Percentiles rank a stretch among this genome's conserved stretches.
phyloP scores from a whole-genome alignment of 2,888 invertebrate species.

The Cremastobaeus sp. region DNA sequence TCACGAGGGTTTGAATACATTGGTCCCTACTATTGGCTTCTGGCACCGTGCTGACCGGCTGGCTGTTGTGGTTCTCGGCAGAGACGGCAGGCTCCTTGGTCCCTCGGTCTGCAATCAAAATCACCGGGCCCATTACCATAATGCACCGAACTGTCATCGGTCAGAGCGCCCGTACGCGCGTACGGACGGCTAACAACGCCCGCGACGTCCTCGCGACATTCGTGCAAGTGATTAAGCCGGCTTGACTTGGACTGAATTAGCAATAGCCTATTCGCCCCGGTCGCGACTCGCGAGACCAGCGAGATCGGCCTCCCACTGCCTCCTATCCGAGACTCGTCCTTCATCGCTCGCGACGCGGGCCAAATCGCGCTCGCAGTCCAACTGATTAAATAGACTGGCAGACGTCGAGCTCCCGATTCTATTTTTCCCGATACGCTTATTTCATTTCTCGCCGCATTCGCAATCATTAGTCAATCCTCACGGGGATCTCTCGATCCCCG shows the following conservation, averaged over 20 bases:
- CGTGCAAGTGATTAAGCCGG: conserved; percentile 23
- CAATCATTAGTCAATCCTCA: too few species aligned
- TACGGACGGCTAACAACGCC: conserved; percentile 7
- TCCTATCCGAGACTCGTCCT: conserved; percentile 27
- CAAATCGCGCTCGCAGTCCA: conserved; percentile 17
- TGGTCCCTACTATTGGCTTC: conserved; percentile 75
- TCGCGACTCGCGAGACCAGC: conserved; percentile 10
- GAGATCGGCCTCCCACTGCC: conserved; percentile 43
- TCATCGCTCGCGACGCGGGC: conserved; percentile 32
- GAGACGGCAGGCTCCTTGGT: conserved; percentile 63
- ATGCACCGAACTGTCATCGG: not conserved
- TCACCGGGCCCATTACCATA: conserved; percentile 68
- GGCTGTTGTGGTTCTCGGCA: conserved; percentile 26
- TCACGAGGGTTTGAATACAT: conserved; percentile 74
- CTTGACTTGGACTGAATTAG: conserved; percentile 45
- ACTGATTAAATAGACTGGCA: conserved; percentile 17
- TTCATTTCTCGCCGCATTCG: too few species aligned
- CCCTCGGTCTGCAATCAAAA: conserved; percentile 72
- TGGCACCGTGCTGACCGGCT: conserved; percentile 4
- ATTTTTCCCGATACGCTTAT: too few species aligned
- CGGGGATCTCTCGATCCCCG: too few species aligned
- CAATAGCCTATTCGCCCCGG: conserved; percentile 24
- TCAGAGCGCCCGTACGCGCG: too few species aligned
- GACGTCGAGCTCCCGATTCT: too few species aligned
- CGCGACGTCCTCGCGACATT: conserved; percentile 21